Evolutionary conservation across 2,888 invertebrate species (phyloP), one percentile per base, ranked within the genome.

Genomic region (Sarcophaga caerulescens): DNA sequence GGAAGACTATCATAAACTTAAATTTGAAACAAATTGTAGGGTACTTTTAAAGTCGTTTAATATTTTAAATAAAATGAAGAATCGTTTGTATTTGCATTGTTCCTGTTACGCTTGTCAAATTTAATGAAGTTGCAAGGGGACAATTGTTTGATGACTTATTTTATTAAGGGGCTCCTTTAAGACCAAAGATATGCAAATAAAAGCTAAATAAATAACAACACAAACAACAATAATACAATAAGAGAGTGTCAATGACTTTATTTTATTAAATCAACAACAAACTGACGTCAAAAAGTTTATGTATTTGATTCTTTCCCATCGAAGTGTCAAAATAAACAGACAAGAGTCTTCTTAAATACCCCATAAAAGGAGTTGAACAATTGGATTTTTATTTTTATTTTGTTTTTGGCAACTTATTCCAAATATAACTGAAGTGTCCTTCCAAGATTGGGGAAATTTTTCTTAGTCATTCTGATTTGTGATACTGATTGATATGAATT

Each of bases 281-380:
- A 47, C 14, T 21, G 21, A 17, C 12, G 35, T 23, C 4, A 35
- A 57, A 35, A 19, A 75, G 17, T 2, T 25, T 25, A 2, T 17
- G 57, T 35, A 23, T 75, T 75, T 65, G 0, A 17, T 14, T 19
- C 5, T n/a, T 52, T 73, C 23, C 45, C 35, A 4, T 19, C 14
- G 5, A 66, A 66, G 66, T 68, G 66, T 66, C 44, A 66, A 76
- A 59, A 23, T 66, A 76, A 66, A 68, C n/a, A 65, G 17, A 59
- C 14, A 68, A 45, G 19, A n/a, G 59, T 68, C 45, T 45, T 21
- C 21, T 59, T 59, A 35, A 35, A 35, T 10, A 35, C 35, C 10
- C 35, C 10, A 8, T 35, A 35, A 35, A 35, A 35, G 35, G 35
- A 35, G 35, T 75, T 68, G 35, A 17, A 76, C 57, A n/a, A 66